Percentiles rank a stretch among this genome's conserved stretches.
Evolutionary conservation across 2,888 invertebrate species (phyloP).

Genomic region (Habrosyne pyritoides): DNA sequence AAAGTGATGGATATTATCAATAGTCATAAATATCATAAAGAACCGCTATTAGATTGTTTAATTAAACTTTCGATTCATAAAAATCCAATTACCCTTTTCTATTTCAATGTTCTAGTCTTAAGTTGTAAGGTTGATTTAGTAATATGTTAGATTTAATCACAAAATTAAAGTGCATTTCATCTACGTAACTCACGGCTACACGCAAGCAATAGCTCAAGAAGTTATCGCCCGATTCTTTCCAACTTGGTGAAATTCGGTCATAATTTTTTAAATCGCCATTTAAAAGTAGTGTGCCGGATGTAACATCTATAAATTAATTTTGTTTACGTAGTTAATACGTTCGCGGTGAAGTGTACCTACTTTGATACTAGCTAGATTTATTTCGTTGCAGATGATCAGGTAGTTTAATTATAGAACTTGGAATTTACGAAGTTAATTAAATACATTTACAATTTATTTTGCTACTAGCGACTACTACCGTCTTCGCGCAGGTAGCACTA

Average conservation of each 20-base stretch:
- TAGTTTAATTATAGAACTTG: background rate
- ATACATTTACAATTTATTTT: no score
- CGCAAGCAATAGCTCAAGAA: background rate
- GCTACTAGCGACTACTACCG: no score
- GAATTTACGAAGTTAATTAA: background rate
- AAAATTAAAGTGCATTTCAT: background rate
- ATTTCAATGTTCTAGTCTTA: background rate
- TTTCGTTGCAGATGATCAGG: background rate
- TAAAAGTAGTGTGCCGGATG: background rate
- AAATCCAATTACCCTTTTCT: background rate
- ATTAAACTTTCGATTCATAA: no score
- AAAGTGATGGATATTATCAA: background rate
- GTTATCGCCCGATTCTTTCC: background rate
- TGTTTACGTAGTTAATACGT: background rate
- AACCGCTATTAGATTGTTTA: no score
- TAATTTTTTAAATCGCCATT: background rate
- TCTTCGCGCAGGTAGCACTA: no score
- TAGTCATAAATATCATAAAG: background rate
- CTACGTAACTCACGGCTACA: background rate
- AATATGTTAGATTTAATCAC: background rate
- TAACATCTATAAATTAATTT: slow-evolving; percentile 1
- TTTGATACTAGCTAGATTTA: background rate
- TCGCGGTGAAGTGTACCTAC: background rate
- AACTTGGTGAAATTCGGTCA: background rate
- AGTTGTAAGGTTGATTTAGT: background rate